Evolutionary conservation across 1,140 invertebrate genomes (phyloP), one percentile per base, ranked within the genome.

Genomic region (Subanguina moxae): DNA sequence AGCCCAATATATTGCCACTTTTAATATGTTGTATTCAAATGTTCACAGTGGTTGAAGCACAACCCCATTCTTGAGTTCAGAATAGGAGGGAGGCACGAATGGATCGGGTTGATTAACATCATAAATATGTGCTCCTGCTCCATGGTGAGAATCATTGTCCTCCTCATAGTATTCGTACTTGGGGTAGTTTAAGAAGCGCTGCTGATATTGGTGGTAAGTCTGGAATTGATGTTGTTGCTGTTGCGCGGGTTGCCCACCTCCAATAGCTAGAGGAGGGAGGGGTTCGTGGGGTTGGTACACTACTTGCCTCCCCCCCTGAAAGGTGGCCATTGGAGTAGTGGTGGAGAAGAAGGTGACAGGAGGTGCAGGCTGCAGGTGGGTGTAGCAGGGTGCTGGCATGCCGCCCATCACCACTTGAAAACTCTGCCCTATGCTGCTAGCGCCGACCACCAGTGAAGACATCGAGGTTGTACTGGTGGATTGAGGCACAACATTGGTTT

Each of bases 1-100:
- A 38, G 11, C 11, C 11, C 11, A 5, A 3, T 38, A 38, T 11
- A 3, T 3, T 38, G 32, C 3, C 3, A 23, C 13, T 56, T 23
- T 56, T 13, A 5, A 3, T 9, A 23, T 56, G 21, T 13, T 13
- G 52, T 56, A 56, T 56, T 56, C 3, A 56, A 56, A 56, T 56
- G 52, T 23, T 71, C 28, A 82, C 57, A 82, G 62, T n/a, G 68
- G 78, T 59, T 82, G 80, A 25, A 80, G 67, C 19, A 82, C 66
- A 21, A 82, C 79, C 21, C 68, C 72, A 63, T 80, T 83, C 58
- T 82, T 76, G 58, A 73, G 65, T 15, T 80, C 79, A 17, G 75
- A 70, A 32, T 81, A 82, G 21, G 68, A 73, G 13, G 80, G 80
- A 11, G 79, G 79, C 13, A 78, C 64, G 19, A 81, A 75, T 1